A percentile compares a stretch with the other conserved stretches of the same genome.
Conservation (phyloP, 2,888 invertebrate genomes). For the Chydorus sphaericus region DNA sequence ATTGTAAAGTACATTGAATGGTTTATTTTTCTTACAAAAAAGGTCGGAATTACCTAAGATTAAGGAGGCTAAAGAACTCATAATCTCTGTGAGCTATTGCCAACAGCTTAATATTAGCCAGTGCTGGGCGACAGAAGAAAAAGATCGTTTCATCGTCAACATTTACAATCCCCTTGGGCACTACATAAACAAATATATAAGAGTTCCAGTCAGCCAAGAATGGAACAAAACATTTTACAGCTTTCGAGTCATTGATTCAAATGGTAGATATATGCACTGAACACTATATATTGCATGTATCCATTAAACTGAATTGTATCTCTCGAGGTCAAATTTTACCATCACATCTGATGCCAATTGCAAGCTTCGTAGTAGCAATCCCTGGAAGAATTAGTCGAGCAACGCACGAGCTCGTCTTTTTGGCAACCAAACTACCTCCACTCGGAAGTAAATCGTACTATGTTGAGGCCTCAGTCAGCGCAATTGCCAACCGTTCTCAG, state of each 20-base stretch:
- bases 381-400: conserved; percentile 48
- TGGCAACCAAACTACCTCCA: conserved; percentile 41
- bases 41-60: too few relatives aligned
- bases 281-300: conserved; percentile 17
- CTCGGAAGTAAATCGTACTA: conserved; percentile 51
- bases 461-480: conserved; percentile 24
- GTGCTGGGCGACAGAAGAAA: conserved; percentile 37
- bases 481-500: too few relatives aligned
- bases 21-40: too few relatives aligned
- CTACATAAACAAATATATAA: conserved; percentile 34
- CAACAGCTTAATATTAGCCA: conserved; percentile 44
- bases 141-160: conserved; percentile 37
- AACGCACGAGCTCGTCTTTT: conserved; percentile 38
- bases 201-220: conserved; percentile 33
- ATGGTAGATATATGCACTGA: neutral
- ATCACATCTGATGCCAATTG: conserved; percentile 40
- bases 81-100: conserved; percentile 38
- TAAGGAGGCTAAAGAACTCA: too few relatives aligned
- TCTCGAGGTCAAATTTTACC: conserved; percentile 19
- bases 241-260: neutral
- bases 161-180: conserved; percentile 48
- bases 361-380: conserved; percentile 38
- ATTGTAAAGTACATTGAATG: too few relatives aligned
- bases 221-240: conserved; percentile 39
- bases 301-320: conserved; percentile 22